Conservation (phyloP, 2,797 vertebrate genomes). For the Ataeniobius toweri region DNA sequence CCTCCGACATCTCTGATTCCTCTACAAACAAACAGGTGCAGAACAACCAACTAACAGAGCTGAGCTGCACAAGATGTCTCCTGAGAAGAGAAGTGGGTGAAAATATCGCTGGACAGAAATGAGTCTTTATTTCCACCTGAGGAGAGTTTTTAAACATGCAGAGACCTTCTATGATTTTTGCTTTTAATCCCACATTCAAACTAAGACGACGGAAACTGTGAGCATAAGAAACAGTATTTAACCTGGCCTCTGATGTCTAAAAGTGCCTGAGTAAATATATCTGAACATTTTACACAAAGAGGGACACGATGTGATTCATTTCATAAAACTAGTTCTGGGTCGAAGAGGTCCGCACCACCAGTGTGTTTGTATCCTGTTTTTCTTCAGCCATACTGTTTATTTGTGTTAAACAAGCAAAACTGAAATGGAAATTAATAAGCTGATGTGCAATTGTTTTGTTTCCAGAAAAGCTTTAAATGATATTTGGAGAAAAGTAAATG, state of each 20-base stretch:
- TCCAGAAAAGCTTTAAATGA: conserved; percentile 72
- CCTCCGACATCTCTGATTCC: conserved; percentile 13
- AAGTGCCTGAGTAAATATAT: conserved; percentile 66
- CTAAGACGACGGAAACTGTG: conserved; percentile 14
- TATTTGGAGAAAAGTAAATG: conserved; percentile 65
- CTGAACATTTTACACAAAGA: conserved; percentile 39
- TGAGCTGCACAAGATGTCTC: conserved; percentile 1
- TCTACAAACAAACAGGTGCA: conserved; percentile 22
- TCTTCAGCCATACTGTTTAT: conserved; percentile 56
- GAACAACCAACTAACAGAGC: not conserved
- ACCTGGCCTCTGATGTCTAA: conserved; percentile 22
- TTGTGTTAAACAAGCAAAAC: conserved; percentile 48
- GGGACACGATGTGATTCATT: conserved; percentile 26
- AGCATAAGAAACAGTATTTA: conserved; percentile 18
- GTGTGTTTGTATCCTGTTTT: conserved; percentile 59
- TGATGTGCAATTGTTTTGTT: conserved; percentile 72
- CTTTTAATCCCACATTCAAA: not conserved
- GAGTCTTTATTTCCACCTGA: not conserved
- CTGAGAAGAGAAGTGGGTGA: not conserved
- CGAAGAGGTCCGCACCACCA: not conserved
- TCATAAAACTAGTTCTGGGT: not conserved
- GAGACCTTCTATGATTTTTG: not conserved
- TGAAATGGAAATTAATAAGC: conserved; percentile 51
- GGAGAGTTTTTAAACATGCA: not conserved
- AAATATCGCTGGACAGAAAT: not conserved